Evolutionary conservation across 1,140 invertebrate genomes (phyloP).

Genomic region (Temnothorax nylanderi): DNA sequence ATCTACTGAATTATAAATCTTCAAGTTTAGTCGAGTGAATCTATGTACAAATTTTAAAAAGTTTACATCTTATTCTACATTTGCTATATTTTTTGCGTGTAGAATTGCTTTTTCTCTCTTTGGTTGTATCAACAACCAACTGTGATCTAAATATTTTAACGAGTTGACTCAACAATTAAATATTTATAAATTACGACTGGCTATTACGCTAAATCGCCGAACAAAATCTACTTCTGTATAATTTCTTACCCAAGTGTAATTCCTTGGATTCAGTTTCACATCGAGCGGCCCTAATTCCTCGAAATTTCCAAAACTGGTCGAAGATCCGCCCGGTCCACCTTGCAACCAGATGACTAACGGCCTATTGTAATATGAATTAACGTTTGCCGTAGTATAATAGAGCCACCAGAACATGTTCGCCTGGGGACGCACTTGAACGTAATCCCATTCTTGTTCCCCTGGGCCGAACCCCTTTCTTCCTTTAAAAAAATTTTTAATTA

Average conservation of each 20-base stretch:
- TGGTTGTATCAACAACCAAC: not conserved
- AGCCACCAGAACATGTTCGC: constrained; percentile 95
- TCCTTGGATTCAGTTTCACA: constrained; percentile 88
- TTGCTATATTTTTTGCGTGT: not conserved
- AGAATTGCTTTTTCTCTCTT: not conserved
- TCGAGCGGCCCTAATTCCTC: constrained; percentile 91
- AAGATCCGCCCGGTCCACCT: constrained; percentile 91
- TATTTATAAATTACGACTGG: not conserved
- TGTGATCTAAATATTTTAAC: not conserved
- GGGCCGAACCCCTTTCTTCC: constrained; percentile 85
- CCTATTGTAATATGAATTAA: constrained; percentile 86
- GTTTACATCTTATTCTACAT: not conserved
- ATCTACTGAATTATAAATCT: not conserved
- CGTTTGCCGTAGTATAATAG: constrained; percentile 89
- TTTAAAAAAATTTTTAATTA: constrained; percentile 15
- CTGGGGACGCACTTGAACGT: constrained; percentile 88
- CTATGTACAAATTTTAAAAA: not conserved
- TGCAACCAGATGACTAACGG: constrained; percentile 93
- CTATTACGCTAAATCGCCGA: not conserved
- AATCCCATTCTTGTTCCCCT: constrained; percentile 90
- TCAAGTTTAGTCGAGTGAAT: not conserved
- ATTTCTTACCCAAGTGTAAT: constrained; percentile 90
- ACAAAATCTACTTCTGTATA: not conserved
- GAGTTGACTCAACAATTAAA: not conserved
- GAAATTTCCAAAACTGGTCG: constrained; percentile 93